phyloP scores from a whole-genome alignment of 1,140 invertebrate genomes.

The Lepidostoma basale region DNA sequence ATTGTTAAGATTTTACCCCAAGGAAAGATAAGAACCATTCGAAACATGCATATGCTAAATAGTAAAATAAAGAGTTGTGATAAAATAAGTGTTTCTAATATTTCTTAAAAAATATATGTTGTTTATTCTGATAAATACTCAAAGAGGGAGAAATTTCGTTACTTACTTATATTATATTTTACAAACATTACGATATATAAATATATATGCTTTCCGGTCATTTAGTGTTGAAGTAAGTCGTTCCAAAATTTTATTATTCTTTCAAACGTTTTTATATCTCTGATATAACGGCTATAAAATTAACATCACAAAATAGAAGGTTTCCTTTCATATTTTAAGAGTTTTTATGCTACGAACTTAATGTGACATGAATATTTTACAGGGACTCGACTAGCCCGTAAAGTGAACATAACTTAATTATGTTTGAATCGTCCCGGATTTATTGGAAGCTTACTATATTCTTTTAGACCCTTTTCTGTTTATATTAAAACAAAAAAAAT shows the following conservation, averaged over 20 bases:
- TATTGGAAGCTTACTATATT: not conserved
- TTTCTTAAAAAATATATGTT: too few relatives aligned
- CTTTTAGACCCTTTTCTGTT: not conserved
- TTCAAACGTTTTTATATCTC: conserved; percentile 21
- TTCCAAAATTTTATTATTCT: conserved; percentile 13
- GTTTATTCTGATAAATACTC: too few relatives aligned
- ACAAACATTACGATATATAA: too few relatives aligned
- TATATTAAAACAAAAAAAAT: too few relatives aligned
- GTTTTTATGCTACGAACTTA: conserved; percentile 1
- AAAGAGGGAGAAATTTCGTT: too few relatives aligned
- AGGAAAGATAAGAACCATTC: too few relatives aligned
- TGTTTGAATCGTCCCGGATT: not conserved
- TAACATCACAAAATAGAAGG: conserved; percentile 13
- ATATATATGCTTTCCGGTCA: not conserved
- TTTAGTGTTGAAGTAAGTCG: conserved; percentile 18
- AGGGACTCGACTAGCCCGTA: not conserved
- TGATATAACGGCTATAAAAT: conserved; percentile 14
- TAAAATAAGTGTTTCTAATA: too few relatives aligned
- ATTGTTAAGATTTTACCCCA: too few relatives aligned
- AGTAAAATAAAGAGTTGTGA: too few relatives aligned
- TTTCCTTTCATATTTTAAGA: not conserved
- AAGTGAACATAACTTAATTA: not conserved
- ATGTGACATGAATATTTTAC: conserved; percentile 22
- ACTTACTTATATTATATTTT: too few relatives aligned
- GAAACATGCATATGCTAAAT: too few relatives aligned